Conservation (phyloP, 1,140 invertebrate genomes). For the Aphidius ervi region DNA sequence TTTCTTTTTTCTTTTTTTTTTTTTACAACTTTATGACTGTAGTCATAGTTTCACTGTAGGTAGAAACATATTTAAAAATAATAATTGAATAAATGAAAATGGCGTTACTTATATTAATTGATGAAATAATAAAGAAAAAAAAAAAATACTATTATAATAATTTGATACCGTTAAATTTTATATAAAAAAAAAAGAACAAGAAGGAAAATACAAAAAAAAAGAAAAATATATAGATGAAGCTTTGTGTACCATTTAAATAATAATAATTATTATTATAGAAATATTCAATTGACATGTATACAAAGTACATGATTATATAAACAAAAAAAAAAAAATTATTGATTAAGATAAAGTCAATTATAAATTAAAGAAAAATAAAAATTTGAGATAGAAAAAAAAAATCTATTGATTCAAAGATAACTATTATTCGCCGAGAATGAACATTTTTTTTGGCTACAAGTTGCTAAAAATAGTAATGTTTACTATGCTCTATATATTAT, state of each 20-base stretch:
- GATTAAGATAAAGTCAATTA: constrained; percentile 26
- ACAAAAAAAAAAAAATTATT: constrained; percentile 14
- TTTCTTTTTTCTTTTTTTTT: constrained; percentile 11
- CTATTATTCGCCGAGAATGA: too few species aligned
- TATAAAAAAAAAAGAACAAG: too few species aligned
- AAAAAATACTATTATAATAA: neutral
- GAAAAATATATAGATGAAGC: too few species aligned
- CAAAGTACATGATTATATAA: too few species aligned
- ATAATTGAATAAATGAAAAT: constrained; percentile 4
- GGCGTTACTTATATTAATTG: constrained; percentile 17
- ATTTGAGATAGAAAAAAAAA: neutral
- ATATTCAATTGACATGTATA: too few species aligned
- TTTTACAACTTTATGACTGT: neutral
- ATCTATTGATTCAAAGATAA: too few species aligned
- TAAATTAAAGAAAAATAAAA: neutral
- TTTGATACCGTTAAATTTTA: too few species aligned
- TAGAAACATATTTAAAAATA: constrained; percentile 1
- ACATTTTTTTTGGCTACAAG: neutral
- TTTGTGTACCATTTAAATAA: too few species aligned
- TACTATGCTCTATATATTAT: neutral
- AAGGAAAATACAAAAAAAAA: too few species aligned
- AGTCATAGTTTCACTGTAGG: constrained; percentile 1
- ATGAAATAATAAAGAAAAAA: neutral
- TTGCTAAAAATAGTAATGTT: neutral
- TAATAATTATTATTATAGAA: too few species aligned